Percentiles rank a stretch among this genome's conserved stretches.
These are phyloP conservation scores for Esperia sulphurella DNA, from an alignment of 2,888 invertebrate genomes.

Conservation along the genomic window DNA sequence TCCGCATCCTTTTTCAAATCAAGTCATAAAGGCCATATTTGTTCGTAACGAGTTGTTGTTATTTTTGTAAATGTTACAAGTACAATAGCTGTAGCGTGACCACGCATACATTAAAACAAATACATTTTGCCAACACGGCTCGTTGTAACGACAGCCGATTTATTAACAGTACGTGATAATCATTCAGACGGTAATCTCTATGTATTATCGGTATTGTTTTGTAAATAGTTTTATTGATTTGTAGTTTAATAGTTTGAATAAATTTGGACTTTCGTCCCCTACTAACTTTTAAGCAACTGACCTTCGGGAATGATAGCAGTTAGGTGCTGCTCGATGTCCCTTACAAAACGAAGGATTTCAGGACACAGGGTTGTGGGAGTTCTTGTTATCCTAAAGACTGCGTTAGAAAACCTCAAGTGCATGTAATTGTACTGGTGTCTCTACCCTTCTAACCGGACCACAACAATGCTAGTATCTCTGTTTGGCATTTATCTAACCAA, in stretches of 20 bases:
- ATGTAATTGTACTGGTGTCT: too few species aligned
- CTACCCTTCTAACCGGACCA: too few species aligned
- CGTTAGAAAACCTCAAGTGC: too few species aligned
- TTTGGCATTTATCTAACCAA: too few species aligned
- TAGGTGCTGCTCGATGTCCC: too few species aligned
- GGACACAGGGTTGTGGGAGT: too few species aligned
- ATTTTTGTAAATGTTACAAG: conserved; percentile 35
- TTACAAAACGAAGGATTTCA: too few species aligned
- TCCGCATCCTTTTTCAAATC: conserved; percentile 7
- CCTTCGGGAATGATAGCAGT: too few species aligned
- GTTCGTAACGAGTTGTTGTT: conserved; percentile 10
- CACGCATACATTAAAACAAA: conserved; percentile 41
- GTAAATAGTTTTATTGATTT: conserved; percentile 3
- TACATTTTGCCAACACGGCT: conserved; percentile 24
- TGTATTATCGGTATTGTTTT: conserved; percentile 6
- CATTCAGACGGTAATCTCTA: conserved; percentile 7
- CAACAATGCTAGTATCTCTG: too few species aligned
- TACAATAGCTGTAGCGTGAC: conserved; percentile 50
- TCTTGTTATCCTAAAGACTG: too few species aligned
- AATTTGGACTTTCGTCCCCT: too few species aligned
- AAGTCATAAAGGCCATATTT: conserved; percentile 3
- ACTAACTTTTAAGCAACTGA: too few species aligned
- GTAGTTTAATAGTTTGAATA: not conserved
- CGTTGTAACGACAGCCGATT: conserved; percentile 36
- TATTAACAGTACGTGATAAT: conserved; percentile 44